These are phyloP conservation scores for Oikopleura vanhoeffeni DNA, from an alignment of 23 tunicate species.

Conservation along the genomic window DNA sequence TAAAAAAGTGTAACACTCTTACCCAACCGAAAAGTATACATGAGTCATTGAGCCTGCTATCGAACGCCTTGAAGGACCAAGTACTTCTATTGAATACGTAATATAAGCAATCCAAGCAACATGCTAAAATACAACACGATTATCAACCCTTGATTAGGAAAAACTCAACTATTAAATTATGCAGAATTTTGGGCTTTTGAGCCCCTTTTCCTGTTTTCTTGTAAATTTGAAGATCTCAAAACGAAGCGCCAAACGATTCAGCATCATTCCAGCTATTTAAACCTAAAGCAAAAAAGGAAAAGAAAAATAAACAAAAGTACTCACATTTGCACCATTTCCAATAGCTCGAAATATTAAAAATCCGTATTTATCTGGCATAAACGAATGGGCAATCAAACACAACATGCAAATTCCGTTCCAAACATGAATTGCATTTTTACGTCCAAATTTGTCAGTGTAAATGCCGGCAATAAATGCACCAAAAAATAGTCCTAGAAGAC, in stretches of 20 bases:
- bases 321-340: not conserved
- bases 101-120: not conserved
- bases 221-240: too few species aligned
- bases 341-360: not conserved
- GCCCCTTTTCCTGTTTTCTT: too few species aligned
- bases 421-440: not conserved
- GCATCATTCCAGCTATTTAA: too few species aligned
- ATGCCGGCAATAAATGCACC: slow-evolving; percentile 6
- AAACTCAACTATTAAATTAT: too few species aligned
- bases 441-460: slow-evolving; percentile 3
- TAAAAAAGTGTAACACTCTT: too few species aligned
- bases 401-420: not conserved
- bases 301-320: too few species aligned
- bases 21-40: not conserved
- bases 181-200: too few species aligned
- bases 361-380: slow-evolving; percentile 13
- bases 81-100: not conserved
- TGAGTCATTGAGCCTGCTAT: not conserved
- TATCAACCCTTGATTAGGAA: too few species aligned
- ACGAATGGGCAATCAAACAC: not conserved
- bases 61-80: not conserved
- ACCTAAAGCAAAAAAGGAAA: too few species aligned
- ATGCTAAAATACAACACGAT: slow-evolving; percentile 1
- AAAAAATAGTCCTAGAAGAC: not conserved
- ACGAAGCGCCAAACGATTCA: too few species aligned